Evolutionary conservation across 2,113 vertebrate genomes (phyloP), one percentile per base, ranked within the genome.

Genomic region (Panthera leo): DNA sequence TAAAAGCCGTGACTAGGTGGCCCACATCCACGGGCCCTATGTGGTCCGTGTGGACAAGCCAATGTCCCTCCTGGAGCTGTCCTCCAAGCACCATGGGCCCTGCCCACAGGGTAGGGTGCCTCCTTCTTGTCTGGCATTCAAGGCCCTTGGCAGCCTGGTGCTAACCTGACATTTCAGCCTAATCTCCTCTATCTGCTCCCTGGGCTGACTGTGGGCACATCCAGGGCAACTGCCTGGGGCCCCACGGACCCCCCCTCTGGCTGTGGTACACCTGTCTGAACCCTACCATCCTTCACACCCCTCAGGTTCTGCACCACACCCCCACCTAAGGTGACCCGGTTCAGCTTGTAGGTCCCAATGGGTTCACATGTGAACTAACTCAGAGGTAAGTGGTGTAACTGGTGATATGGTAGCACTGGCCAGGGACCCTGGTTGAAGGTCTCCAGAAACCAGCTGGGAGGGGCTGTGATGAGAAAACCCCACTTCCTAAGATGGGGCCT

Each of bases 331-430:
- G 29, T 1, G n/a, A 21, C 23, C 34, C 0, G 3, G 2, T 65
- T 23, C 36, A 19, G n/a, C 21, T 53, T n/a, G 7, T 0, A 25
- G 79, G 25, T 68, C 25, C 39, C 1, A 2, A 65, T 0, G 5
- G 36, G 45, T 36, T 86, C 45, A 18, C n/a, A 1, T 0, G 0
- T 3, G 21, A 75, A 13, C 34, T 31, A 5, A 80, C 27, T 79
- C 48, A 23, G 65, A 94, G 39, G 42, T 34, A n/a, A 29, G 15
- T 9, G 19, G 19, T 21, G 55, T 34, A 39, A 18, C 5, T 2
- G 25, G n/a, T 6, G 23, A 6, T 1, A 0, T 0, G 18, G 39
- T 18, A 2, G 65, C 36, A n/a, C 70, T 67, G 42, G 31, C 53
- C 48, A 8, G 23, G 19, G 18, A 34, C 25, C 31, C 34, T 78